These are phyloP conservation scores for Carassius carassius DNA, from an alignment of 2,113 vertebrate genomes.

Conservation along the genomic window DNA sequence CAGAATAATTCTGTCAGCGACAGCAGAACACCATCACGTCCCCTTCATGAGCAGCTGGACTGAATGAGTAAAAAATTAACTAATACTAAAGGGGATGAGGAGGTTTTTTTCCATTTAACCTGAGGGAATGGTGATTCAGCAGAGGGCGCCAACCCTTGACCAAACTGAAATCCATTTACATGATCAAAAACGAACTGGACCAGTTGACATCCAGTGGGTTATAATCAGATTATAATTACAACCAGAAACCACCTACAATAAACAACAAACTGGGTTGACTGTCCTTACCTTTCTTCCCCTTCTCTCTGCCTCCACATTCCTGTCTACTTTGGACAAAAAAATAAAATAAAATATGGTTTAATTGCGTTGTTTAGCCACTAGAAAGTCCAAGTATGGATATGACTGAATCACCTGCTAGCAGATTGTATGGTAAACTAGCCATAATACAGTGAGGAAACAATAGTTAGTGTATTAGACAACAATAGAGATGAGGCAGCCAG, in stretches of 20 bases:
- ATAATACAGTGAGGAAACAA: conserved; percentile 68
- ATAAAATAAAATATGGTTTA: neutral
- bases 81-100: neutral
- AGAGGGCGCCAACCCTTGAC: neutral
- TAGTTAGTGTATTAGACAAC: conserved; percentile 66
- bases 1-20: conserved; percentile 58
- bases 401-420: neutral
- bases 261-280: neutral
- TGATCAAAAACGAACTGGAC: neutral
- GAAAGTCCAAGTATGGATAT: neutral
- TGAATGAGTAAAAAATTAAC: conserved; percentile 5
- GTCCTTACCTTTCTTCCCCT: neutral
- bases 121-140: neutral
- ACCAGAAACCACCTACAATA: neutral
- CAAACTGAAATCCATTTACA: neutral
- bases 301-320: neutral
- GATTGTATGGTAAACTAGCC: conserved; percentile 26
- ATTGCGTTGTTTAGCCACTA: neutral
- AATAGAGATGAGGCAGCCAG: conserved; percentile 69
- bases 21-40: neutral
- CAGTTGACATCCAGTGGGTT: neutral
- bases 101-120: neutral
- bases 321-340: neutral
- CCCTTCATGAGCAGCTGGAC: neutral
- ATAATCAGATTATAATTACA: neutral